Base-by-base conservation (phyloP, 2,888 invertebrate species). In the Polia nebulosa region DNA sequence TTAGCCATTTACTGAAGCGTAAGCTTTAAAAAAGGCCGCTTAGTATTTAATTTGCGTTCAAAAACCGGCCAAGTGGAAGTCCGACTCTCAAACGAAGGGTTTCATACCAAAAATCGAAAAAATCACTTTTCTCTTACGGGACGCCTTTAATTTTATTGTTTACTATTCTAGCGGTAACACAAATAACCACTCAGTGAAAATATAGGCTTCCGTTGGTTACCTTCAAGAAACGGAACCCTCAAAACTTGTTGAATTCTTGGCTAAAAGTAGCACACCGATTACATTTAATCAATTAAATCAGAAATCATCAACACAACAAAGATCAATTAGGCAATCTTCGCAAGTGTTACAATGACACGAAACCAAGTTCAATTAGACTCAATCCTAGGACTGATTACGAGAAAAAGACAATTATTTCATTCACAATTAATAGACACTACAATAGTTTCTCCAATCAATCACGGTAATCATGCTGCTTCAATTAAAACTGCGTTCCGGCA, bases 401-500 rank as follows among this genome's bases (percentile, higher is more conserved):
- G 60, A 76, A 71, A 77, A 72, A 74, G 56, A 70, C 67, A 72
- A 78, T 78, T 62, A 66, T 71, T 64, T 71, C 22, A 77, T 55
- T 57, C 60, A 72, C 27, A 51, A 68, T 53, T 72, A 76, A 69
- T 62, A 63, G 73, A 72, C 62, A 78, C 61, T 44, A 76, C 71
- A 77, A 75, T 70, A 65, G 74, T 76, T 66, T 72, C 52, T 62
- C 64, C 87, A 86, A 88, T 90, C 86, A 89, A 87, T 84, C 80
- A 83, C 69, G 34, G 79, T 52, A 75, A 76, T 80, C 80, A 75
- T 82, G 83, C 79, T 84, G 82, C 83, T 85, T 74, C 52, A 78
- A 83, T 83, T 80, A 80, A 88, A 87, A 81, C 87, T 66, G 78
- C 91, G 90, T 94, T 93, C 94, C 92, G 92, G 91, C 92, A 93